These are phyloP conservation scores for Brachyopa scutellaris DNA, from an alignment of 2,888 invertebrate species.

Conservation along the genomic window DNA sequence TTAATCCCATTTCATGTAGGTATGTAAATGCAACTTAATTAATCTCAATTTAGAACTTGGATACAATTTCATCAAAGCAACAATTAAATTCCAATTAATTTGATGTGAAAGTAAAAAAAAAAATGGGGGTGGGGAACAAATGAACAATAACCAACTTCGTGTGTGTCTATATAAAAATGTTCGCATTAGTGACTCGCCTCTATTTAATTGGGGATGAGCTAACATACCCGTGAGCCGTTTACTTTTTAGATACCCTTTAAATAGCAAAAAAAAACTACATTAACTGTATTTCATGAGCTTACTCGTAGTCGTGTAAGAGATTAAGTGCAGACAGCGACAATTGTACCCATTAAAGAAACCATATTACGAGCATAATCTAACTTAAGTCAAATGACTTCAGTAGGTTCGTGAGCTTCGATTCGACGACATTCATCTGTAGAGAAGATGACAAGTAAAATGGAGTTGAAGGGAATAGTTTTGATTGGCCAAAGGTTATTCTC, in stretches of 20 bases:
- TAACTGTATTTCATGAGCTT: conserved; percentile 33
- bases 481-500: neutral
- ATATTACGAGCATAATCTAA: conserved; percentile 41
- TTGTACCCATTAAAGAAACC: conserved; percentile 10
- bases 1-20: no score
- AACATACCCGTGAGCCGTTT: neutral
- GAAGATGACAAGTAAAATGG: neutral
- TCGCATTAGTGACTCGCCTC: conserved; percentile 20
- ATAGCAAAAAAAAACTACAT: neutral
- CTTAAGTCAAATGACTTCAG: conserved; percentile 39
- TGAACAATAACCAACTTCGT: neutral
- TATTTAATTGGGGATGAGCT: conserved; percentile 21
- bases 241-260: neutral
- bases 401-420: conserved; percentile 33
- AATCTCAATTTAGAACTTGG: no score
- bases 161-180: neutral
- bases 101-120: no score
- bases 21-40: no score
- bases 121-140: no score
- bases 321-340: conserved; percentile 16
- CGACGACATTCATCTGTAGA: no score
- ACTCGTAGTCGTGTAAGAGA: conserved; percentile 18
- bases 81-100: no score
- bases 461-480: neutral
- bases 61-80: no score